Percentiles rank a stretch among this genome's conserved stretches.
Evolutionary conservation across 1,140 invertebrate genomes (phyloP).

Genomic region (Chionoecetes opilio): DNA sequence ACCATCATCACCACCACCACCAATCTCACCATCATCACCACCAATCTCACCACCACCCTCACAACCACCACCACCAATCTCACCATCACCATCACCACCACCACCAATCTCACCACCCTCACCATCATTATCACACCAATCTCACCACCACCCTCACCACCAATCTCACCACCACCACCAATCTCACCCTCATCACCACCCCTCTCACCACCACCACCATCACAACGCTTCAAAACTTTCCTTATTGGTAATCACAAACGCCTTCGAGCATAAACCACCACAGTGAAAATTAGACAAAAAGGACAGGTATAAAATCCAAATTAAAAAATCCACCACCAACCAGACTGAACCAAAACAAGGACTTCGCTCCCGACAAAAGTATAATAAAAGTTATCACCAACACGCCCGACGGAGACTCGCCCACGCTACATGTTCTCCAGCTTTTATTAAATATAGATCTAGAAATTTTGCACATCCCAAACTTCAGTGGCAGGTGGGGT

Average conservation of each 20-base stretch:
- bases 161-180: neutral
- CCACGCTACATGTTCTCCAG: neutral
- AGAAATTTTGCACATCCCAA: neutral
- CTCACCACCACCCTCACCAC: neutral
- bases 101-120: too few species aligned
- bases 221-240: neutral
- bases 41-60: neutral
- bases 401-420: neutral
- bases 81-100: too few species aligned
- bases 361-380: neutral
- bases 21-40: too few species aligned
- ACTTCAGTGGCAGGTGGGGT: too few species aligned
- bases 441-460: constrained; percentile 56
- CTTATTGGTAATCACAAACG: neutral
- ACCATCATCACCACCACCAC: too few species aligned
- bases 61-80: too few species aligned
- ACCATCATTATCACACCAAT: too few species aligned
- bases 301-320: too few species aligned
- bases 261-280: neutral
- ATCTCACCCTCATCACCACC: neutral
- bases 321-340: neutral
- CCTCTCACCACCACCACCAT: neutral
- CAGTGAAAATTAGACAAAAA: too few species aligned
- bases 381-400: constrained; percentile 12
- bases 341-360: neutral